A percentile compares a stretch with the other conserved stretches of the same genome.
Conservation (phyloP, 2,888 invertebrate genomes). For the Hirtodrosophila duncani region DNA sequence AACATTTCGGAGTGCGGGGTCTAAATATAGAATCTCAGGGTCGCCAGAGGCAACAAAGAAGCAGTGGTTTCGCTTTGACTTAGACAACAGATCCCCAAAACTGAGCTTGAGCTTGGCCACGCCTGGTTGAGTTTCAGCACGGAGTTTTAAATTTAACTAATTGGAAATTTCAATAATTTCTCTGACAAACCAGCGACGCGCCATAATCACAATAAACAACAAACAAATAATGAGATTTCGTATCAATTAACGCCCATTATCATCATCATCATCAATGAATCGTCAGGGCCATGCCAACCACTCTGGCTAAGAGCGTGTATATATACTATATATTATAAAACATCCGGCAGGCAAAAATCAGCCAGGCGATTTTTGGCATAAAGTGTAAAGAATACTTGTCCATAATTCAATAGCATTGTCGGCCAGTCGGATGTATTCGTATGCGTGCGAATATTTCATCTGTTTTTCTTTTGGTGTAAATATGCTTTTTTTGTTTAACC, state of each 20-base stretch:
- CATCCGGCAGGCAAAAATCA: slow-evolving; percentile 36
- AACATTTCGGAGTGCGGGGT: too few species aligned
- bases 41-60: slow-evolving; percentile 13
- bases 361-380: slow-evolving; percentile 6
- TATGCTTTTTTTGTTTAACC: slow-evolving; percentile 19
- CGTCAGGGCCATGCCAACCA: slow-evolving; percentile 9
- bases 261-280: slow-evolving; percentile 8
- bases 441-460: slow-evolving; percentile 17
- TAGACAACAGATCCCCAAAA: too few species aligned
- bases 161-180: slow-evolving; percentile 64
- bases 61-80: not conserved
- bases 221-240: slow-evolving; percentile 31
- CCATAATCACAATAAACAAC: slow-evolving; percentile 35
- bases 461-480: slow-evolving; percentile 22
- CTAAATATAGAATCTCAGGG: slow-evolving; percentile 35
- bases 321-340: slow-evolving; percentile 28
- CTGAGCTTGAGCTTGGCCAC: slow-evolving; percentile 15
- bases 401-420: slow-evolving; percentile 39
- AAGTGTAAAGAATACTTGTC: slow-evolving; percentile 57
- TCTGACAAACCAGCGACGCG: slow-evolving; percentile 22
- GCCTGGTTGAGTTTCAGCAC: slow-evolving; percentile 28
- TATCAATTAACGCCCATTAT: slow-evolving; percentile 30
- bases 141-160: slow-evolving; percentile 48
- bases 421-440: slow-evolving; percentile 1
- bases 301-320: not conserved